phyloP scores from a whole-genome alignment of 2,888 invertebrate species.

The Drosophila hamatofila region DNA sequence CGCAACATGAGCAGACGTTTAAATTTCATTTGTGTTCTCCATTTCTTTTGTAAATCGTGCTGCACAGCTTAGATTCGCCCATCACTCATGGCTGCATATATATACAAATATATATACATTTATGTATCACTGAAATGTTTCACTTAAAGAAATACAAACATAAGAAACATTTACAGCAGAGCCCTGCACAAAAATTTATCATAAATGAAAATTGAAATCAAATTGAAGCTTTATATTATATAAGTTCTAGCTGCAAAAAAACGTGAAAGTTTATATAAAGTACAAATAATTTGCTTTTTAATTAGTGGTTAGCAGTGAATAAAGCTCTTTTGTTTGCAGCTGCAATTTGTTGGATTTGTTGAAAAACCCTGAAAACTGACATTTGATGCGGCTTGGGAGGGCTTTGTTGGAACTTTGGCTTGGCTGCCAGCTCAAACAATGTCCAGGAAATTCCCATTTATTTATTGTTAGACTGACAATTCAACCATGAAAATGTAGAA shows the following conservation, averaged over 20 bases:
- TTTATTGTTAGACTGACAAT: slow-evolving; percentile 31
- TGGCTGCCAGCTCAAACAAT: slow-evolving; percentile 50
- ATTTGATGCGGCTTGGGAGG: background rate
- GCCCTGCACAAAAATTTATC: no score
- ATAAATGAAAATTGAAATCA: background rate
- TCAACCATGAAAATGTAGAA: slow-evolving; percentile 20
- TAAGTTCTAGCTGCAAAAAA: background rate
- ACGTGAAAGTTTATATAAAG: background rate
- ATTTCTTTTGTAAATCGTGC: slow-evolving; percentile 36
- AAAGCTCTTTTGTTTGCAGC: slow-evolving; percentile 9
- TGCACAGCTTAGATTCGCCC: slow-evolving; percentile 31
- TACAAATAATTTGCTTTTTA: slow-evolving; percentile 5
- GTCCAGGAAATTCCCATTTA: slow-evolving; percentile 64
- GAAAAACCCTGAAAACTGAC: slow-evolving; percentile 10
- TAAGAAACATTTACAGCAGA: background rate
- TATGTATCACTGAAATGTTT: background rate
- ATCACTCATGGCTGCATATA: slow-evolving; percentile 42
- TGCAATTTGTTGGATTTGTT: slow-evolving; percentile 4
- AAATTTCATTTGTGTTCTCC: slow-evolving; percentile 13
- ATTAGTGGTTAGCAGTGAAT: slow-evolving; percentile 2
- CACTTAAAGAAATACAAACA: no score
- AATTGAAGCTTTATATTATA: background rate
- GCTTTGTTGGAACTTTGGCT: slow-evolving; percentile 6
- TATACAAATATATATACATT: background rate
- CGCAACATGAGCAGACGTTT: slow-evolving; percentile 21